Evolutionary conservation across 92 coral and sea anemone genomes (phyloP).

Genomic region (Actinostola sp.): DNA sequence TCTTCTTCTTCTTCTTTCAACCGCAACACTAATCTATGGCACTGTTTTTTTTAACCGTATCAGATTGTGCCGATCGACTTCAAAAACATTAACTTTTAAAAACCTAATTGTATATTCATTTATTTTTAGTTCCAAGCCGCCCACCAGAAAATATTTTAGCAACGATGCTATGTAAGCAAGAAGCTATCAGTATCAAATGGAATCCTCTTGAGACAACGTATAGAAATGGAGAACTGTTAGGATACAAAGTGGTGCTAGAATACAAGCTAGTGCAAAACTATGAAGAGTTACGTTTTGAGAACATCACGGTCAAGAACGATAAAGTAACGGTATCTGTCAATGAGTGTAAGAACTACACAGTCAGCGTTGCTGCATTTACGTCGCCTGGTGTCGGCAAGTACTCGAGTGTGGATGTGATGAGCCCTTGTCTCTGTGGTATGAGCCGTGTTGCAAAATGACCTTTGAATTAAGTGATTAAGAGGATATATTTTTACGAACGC

Average conservation of each 20-base stretch:
- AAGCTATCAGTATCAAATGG: conserved; percentile 18
- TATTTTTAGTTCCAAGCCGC: conserved; percentile 26
- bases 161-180: conserved; percentile 23
- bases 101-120: background rate
- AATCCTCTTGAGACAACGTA: background rate
- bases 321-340: conserved; percentile 22
- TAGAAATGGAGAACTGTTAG: conserved; percentile 24
- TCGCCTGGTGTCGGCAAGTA: conserved; percentile 43
- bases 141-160: conserved; percentile 16
- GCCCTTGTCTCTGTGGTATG: conserved; percentile 40
- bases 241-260: conserved; percentile 25
- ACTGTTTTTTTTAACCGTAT: too few species aligned
- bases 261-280: conserved; percentile 14
- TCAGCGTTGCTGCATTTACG: conserved; percentile 39
- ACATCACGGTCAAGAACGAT: conserved; percentile 1
- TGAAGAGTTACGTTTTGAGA: background rate
- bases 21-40: too few species aligned
- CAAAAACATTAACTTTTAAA: background rate
- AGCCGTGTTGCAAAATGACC: background rate
- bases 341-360: conserved; percentile 59
- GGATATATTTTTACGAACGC: too few species aligned
- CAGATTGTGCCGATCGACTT: too few species aligned
- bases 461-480: background rate
- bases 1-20: too few species aligned
- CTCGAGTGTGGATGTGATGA: conserved; percentile 12